A percentile compares a stretch with the other conserved stretches of the same genome.
Evolutionary conservation across 2,888 invertebrate species (phyloP).

Genomic region (Microchrysa polita): DNA sequence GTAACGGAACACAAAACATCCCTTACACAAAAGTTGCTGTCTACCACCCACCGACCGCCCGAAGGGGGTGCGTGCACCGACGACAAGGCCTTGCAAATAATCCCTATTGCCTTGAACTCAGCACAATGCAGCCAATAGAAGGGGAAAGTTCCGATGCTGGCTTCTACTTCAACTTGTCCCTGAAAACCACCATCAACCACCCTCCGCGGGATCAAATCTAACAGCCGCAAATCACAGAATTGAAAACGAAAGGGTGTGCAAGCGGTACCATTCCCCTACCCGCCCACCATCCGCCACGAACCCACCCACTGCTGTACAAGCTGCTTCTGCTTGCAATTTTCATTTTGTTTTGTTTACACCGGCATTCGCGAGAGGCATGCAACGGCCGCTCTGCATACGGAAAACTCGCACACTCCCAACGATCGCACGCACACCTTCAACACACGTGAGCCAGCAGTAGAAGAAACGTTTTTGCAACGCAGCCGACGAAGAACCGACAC

Average conservation of each 20-base stretch:
- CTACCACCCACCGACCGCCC: neutral
- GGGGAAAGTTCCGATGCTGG: slow-evolving; percentile 60
- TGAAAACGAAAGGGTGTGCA: slow-evolving; percentile 29
- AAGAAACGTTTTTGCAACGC: too few species aligned
- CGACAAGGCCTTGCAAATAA: slow-evolving; percentile 5
- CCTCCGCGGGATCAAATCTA: neutral
- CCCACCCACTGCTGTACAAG: neutral
- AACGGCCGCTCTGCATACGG: slow-evolving; percentile 18
- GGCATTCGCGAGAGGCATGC: slow-evolving; percentile 35
- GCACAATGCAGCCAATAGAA: slow-evolving; percentile 57
- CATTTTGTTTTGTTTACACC: slow-evolving; percentile 37
- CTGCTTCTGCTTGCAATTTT: neutral
- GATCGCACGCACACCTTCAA: slow-evolving; percentile 13
- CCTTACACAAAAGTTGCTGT: neutral
- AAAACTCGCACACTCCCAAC: slow-evolving; percentile 4
- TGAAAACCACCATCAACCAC: slow-evolving; percentile 13
- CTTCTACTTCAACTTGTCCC: slow-evolving; percentile 49
- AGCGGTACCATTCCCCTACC: neutral
- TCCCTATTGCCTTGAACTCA: slow-evolving; percentile 62
- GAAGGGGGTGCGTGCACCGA: neutral
- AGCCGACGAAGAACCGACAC: neutral
- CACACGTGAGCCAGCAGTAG: slow-evolving; percentile 29
- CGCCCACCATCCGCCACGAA: neutral
- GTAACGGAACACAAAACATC: slow-evolving; percentile 68
- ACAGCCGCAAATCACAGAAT: neutral